Evolutionary conservation across 2,888 invertebrate species (phyloP), one percentile per base, ranked within the genome.

Genomic region (Prenolepis imparis): DNA sequence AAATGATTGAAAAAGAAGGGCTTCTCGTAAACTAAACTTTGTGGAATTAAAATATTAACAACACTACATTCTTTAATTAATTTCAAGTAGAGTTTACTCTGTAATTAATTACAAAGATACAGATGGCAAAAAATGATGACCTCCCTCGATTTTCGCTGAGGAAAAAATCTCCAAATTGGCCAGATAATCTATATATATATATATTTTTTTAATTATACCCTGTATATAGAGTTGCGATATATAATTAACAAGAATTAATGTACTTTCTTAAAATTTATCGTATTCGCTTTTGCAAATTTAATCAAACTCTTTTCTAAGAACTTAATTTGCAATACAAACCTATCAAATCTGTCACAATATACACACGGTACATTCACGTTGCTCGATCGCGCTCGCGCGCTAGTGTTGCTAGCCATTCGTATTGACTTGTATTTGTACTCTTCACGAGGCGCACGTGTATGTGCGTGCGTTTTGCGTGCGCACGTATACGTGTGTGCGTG

Each of bases 371-470:
- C 59, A 78, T 9, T 59, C 28, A 44, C 32, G 24, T 73, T 73
- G 44, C 41, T 44, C 74, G 78, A 72, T 59, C 52, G 67, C 77
- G 55, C 36, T 57, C 32, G 72, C 77, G 68, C 57, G 36, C 68
- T 3, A 28, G 55, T 77, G 39, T 78, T 78, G 59, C 74, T 32
- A 68, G 77, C 75, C 74, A 41, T 44, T 73, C 78, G 78, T 80
- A 80, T 80, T 36, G 78, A 80, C 78, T 80, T 80, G 78, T 80
- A 52, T 82, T 64, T 82, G 82, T 80, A 82, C 41, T 82, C 57
- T 55, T 80, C 39, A 55, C 15, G 55, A 52, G 78, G 55, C 28
- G 28, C 55, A 24, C 28, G 28, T 28, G 28, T 28, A 3, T 2
- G 28, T 28, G 28, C 28, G 28, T 28, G 28, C 28, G 28, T 28